These are phyloP conservation scores for Ischnura elegans DNA, from an alignment of 2,888 invertebrate species.

Conservation along the genomic window DNA sequence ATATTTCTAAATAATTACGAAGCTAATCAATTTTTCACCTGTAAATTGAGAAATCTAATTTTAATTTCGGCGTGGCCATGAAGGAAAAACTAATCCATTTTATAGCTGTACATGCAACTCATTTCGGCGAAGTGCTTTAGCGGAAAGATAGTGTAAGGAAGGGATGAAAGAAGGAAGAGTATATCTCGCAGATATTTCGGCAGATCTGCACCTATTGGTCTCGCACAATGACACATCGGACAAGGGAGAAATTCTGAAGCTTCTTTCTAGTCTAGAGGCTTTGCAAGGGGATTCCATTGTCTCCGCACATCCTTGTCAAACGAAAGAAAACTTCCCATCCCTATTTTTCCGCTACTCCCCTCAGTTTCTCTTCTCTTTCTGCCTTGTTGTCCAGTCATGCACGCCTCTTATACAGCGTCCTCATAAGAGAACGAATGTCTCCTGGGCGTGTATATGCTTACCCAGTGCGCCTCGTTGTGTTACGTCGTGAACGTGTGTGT, in stretches of 20 bases:
- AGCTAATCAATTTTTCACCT: too few relatives aligned
- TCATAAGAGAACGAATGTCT: neutral
- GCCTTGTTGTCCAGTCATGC: neutral
- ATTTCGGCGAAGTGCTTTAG: neutral
- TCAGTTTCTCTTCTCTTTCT: too few relatives aligned
- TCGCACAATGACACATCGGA: slow-evolving; percentile 27
- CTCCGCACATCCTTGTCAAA: slow-evolving; percentile 23
- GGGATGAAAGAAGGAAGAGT: neutral
- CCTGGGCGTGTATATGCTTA: neutral
- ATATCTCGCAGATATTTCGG: slow-evolving; percentile 1
- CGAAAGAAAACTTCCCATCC: neutral
- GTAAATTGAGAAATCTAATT: too few relatives aligned
- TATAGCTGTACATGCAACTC: too few relatives aligned
- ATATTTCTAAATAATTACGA: too few relatives aligned
- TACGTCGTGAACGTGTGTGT: neutral
- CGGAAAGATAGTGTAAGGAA: neutral
- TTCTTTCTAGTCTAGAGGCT: slow-evolving; percentile 63
- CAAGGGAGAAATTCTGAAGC: slow-evolving; percentile 35
- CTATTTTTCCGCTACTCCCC: neutral
- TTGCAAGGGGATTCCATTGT: slow-evolving; percentile 49
- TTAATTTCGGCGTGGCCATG: too few relatives aligned
- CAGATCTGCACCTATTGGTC: slow-evolving; percentile 20
- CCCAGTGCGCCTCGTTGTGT: too few relatives aligned
- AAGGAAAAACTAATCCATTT: too few relatives aligned
- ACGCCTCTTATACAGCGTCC: neutral